phyloP scores from a whole-genome alignment of 1,140 invertebrate genomes.

The Babylonia areolata region DNA sequence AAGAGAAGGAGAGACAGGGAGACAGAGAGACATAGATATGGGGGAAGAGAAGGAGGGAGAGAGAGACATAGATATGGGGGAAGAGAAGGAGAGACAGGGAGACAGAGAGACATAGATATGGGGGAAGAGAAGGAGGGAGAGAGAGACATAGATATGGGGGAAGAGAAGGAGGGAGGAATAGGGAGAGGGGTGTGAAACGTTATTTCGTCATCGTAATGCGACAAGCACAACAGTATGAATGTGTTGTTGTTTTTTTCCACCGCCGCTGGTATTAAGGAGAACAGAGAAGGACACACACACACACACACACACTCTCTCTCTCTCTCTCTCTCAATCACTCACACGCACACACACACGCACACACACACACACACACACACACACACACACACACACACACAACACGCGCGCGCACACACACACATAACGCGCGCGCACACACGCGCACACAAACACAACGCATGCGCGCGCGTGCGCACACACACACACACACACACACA shows the following conservation, averaged over 20 bases:
- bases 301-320: not conserved
- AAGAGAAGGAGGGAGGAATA: not conserved
- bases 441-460: not conserved
- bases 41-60: too few relatives aligned
- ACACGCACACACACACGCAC: not conserved
- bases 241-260: too few relatives aligned
- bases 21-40: not conserved
- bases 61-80: too few relatives aligned
- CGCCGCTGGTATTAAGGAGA: too few relatives aligned
- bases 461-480: not conserved
- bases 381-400: not conserved
- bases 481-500: not conserved
- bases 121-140: not conserved
- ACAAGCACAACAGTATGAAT: too few relatives aligned
- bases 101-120: not conserved
- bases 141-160: too few relatives aligned
- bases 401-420: not conserved
- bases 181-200: not conserved
- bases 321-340: not conserved
- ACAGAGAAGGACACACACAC: too few relatives aligned
- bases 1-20: too few relatives aligned
- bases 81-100: not conserved
- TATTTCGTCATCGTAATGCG: too few relatives aligned
- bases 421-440: not conserved
- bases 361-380: constrained; percentile 23